Percentiles rank a stretch among this genome's conserved stretches.
phyloP scores from a whole-genome alignment of 2,797 vertebrate species.

The Melanogrammus aeglefinus region DNA sequence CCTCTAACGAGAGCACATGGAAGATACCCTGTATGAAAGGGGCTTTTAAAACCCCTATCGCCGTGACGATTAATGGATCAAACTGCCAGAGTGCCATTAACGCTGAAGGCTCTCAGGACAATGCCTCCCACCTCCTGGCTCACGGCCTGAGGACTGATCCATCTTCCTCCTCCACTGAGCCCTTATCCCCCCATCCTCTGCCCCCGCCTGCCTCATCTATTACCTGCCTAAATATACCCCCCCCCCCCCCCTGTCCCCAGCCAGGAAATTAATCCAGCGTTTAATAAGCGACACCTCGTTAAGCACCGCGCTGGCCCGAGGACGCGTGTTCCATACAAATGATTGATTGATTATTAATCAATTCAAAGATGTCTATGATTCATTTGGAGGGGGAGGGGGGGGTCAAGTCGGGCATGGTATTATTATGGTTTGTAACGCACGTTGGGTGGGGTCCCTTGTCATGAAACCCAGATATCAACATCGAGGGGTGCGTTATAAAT shows the following conservation, averaged over 20 bases:
- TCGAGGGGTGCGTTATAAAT: too few relatives aligned
- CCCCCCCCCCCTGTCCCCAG: slow-evolving; percentile 56
- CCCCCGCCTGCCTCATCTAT: slow-evolving; percentile 55
- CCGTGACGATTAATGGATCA: slow-evolving; percentile 60
- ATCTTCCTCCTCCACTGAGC: slow-evolving; percentile 55
- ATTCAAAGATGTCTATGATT: slow-evolving; percentile 50
- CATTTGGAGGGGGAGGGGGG: slow-evolving; percentile 23
- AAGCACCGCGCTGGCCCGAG: slow-evolving; percentile 29
- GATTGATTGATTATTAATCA: slow-evolving; percentile 62
- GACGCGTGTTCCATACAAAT: slow-evolving; percentile 43
- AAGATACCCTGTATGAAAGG: slow-evolving; percentile 18
- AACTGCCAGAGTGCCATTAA: slow-evolving; percentile 59
- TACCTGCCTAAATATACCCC: slow-evolving; percentile 72
- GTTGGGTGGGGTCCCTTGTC: too few relatives aligned
- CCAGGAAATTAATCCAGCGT: slow-evolving; percentile 64
- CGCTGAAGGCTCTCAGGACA: slow-evolving; percentile 67
- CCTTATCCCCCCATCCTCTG: slow-evolving; percentile 36
- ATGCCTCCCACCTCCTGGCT: slow-evolving; percentile 68
- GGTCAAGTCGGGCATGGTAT: background rate
- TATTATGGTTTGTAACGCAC: too few relatives aligned
- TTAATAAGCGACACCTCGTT: slow-evolving; percentile 55
- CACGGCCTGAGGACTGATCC: slow-evolving; percentile 66
- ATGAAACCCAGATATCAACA: too few relatives aligned
- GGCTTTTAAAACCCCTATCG: background rate
- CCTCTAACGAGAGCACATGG: slow-evolving; percentile 23